phyloP scores from a whole-genome alignment of 2,888 invertebrate genomes.

The Pseudoips prasinana region DNA sequence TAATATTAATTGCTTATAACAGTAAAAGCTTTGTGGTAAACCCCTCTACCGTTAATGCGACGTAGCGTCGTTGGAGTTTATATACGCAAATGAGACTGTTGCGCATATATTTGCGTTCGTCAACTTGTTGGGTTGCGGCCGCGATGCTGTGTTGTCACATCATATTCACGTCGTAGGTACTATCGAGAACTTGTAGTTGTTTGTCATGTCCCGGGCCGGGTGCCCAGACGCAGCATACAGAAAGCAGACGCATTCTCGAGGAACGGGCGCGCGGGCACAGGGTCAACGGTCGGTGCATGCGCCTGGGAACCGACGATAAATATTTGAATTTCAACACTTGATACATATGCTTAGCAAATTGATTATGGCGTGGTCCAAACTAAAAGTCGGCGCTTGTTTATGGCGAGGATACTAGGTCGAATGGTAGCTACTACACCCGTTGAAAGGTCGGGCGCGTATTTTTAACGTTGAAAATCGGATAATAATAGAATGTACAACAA shows the following conservation, averaged over 20 bases:
- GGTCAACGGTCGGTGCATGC: slow-evolving; percentile 77
- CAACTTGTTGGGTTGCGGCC: not conserved
- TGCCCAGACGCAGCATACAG: slow-evolving; percentile 51
- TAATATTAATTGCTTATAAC: too few relatives aligned
- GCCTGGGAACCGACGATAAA: slow-evolving; percentile 78
- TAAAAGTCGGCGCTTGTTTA: slow-evolving; percentile 51
- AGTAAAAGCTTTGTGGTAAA: too few relatives aligned
- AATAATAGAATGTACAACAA: not conserved
- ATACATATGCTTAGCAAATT: slow-evolving; percentile 79
- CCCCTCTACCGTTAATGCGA: not conserved
- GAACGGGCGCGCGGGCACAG: slow-evolving; percentile 52
- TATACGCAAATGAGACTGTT: slow-evolving; percentile 16
- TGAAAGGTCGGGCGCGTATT: slow-evolving; percentile 5
- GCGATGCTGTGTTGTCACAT: slow-evolving; percentile 16
- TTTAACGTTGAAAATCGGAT: slow-evolving; percentile 1
- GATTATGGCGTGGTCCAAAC: slow-evolving; percentile 61
- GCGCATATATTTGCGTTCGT: slow-evolving; percentile 5
- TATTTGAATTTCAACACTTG: slow-evolving; percentile 80
- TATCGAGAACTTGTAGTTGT: slow-evolving; percentile 45
- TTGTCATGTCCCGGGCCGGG: slow-evolving; percentile 48
- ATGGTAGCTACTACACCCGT: slow-evolving; percentile 11
- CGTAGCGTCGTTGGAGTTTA: slow-evolving; percentile 5
- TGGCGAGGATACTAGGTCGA: slow-evolving; percentile 45
- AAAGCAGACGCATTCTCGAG: slow-evolving; percentile 61
- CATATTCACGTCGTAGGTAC: slow-evolving; percentile 29